Evolutionary conservation across 2,888 invertebrate species (phyloP), one percentile per base, ranked within the genome.

Genomic region (Aphodius granarius): DNA sequence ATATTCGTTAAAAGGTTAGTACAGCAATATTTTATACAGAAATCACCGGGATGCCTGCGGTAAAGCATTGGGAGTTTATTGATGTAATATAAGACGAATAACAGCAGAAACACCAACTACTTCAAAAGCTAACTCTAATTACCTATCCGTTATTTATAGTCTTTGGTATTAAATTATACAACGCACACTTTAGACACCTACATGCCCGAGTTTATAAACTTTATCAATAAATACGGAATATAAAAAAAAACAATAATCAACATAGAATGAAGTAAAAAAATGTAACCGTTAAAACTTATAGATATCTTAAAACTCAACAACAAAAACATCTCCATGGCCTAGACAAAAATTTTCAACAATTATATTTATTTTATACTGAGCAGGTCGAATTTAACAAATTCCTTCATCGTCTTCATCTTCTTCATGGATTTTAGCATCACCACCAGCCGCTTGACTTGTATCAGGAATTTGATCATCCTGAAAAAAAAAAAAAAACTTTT

Each of bases 331-430:
- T 16, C 9, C n/a, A 18, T 65, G 65, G n/a, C 65, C 19, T 18
- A 65, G 19, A 5, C 22, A n/a, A 21, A 68, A 68, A 64, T 9
- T 71, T 71, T 63, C 62, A 74, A 64, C 66, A 72, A 20, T 43
- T 66, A 23, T 62, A 70, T 22, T 21, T 71, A 19, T 15, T 21
- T 20, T 71, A 65, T 20, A 68, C 63, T 72, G 15, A 68, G 16
- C n/a, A 72, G 75, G 70, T 72, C 72, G 74, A 17, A 19, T 73
- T 82, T 83, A 84, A 80, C 84, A 84, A 73, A 84, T 78, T 71
- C 83, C 83, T 62, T 82, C 84, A 18, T 80, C 79, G 43, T 80
- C 81, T 76, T 80, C 81, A 76, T 83, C 82, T 20, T 83, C 84
- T 9, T 83, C 83, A 16, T 81, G 80, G 20, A n/a, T 20, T 73